Evolutionary conservation across 2,113 vertebrate species (phyloP).

Genomic region (Alaudala cheleensis): DNA sequence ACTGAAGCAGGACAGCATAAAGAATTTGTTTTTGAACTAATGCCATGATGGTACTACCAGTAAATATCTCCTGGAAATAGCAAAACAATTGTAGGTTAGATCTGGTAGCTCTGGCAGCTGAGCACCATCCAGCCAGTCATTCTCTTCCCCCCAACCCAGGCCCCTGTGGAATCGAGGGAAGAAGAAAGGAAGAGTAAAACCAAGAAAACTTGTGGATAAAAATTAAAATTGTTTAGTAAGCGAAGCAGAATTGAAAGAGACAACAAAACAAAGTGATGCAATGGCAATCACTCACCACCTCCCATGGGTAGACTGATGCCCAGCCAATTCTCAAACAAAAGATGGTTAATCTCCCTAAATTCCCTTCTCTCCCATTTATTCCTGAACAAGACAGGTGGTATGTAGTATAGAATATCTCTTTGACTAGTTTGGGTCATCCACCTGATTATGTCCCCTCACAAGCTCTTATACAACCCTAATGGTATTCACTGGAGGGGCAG

Average conservation of each 20-base stretch:
- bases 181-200: not conserved
- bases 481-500: not conserved
- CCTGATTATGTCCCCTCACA: not conserved
- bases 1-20: not conserved
- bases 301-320: rapidly evolving
- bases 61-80: not conserved
- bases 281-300: not conserved
- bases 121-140: not conserved
- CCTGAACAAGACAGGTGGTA: not conserved
- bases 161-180: rapidly evolving
- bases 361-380: not conserved
- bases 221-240: not conserved
- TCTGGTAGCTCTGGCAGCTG: not conserved
- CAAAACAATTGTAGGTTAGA: not conserved
- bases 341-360: not conserved
- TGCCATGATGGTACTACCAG: not conserved
- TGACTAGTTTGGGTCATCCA: not conserved
- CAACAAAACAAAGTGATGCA: not conserved
- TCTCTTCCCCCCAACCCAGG: not conserved
- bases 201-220: not conserved
- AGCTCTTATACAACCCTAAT: not conserved
- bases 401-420: not conserved
- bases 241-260: not conserved
- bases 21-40: not conserved
- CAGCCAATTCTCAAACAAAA: not conserved